Evolutionary conservation across 1,140 invertebrate genomes (phyloP).

Genomic region (Diprion similis): DNA sequence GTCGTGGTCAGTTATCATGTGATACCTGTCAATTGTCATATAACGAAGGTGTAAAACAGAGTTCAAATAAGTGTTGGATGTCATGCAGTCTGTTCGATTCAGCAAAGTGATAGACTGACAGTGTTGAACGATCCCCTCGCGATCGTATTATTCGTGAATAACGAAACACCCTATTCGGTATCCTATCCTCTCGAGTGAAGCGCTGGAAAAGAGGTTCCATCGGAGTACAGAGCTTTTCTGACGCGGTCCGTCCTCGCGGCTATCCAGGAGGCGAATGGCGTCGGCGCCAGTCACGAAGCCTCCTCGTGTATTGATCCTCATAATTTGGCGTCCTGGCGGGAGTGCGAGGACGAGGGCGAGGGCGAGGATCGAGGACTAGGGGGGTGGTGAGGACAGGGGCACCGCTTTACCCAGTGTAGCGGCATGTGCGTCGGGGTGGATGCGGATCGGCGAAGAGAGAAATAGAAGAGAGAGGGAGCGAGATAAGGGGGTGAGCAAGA

Average conservation of each 20-base stretch:
- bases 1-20: too few species aligned
- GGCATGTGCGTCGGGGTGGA: conserved; percentile 51
- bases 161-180: too few species aligned
- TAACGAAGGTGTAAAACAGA: too few species aligned
- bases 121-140: too few species aligned
- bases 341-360: conserved; percentile 24
- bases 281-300: conserved; percentile 56
- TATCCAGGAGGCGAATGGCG: conserved; percentile 39
- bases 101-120: too few species aligned
- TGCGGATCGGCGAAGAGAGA: conserved; percentile 30
- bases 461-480: conserved; percentile 18
- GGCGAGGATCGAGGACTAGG: conserved; percentile 23
- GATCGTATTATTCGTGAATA: too few species aligned
- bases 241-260: conserved; percentile 3
- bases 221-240: background rate
- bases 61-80: too few species aligned
- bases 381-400: conserved; percentile 17
- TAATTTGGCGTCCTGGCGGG: conserved; percentile 52
- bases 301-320: conserved; percentile 62
- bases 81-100: too few species aligned
- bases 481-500: conserved; percentile 8
- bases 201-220: background rate
- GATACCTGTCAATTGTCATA: too few species aligned
- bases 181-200: background rate
- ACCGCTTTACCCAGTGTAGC: conserved; percentile 49